Base-by-base conservation (phyloP, 2,113 vertebrate genomes). In the Apaloderma vittatum region DNA sequence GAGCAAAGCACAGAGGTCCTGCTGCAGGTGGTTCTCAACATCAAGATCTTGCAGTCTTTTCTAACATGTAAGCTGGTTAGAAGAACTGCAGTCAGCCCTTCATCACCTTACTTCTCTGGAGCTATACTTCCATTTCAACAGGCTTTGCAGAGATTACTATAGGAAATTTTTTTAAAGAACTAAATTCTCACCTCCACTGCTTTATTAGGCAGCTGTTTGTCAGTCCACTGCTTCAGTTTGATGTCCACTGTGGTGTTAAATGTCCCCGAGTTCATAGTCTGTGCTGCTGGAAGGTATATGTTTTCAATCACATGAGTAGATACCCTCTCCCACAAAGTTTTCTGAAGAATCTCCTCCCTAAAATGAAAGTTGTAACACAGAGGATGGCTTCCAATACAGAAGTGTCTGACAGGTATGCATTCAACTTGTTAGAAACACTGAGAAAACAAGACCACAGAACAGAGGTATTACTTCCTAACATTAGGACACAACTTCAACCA, bases 171-270 rank as follows among this genome's bases (percentile, higher is more conserved):
- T 40, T 23, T 73, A 26, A 61, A 73, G 72, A 87, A 62, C 10
- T 63, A 75, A 81, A 96, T 94, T 95, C 97, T 96, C 93, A 99
- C 99, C 99, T 99, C 99, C 66, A 99, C 98, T 27, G 99, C 99
- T 98, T 99, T 99, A 97, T 99, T 98, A 65, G 99, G 99, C 90
- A 99, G 98, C 74, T 99, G 99, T 93, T 99, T 99, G 98, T 99
- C 99, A 8, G 99, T 99, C 99, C 99, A 99, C 97, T 99, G 99
- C 96, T 99, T 99, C 68, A 99, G 98, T 96, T 99, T 99, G 97
- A 99, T 99, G 96, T 99, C 99, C 52, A 99, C 99, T 6, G 99
- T 99, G 76, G 99, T 99, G 97, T 99, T 99, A 97, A 99, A 99
- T 21, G 99, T 99, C 67, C 99, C 99, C 1, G 99, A 99, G 96